phyloP scores from a whole-genome alignment of 1,140 invertebrate genomes.

The Tribolium madens region DNA sequence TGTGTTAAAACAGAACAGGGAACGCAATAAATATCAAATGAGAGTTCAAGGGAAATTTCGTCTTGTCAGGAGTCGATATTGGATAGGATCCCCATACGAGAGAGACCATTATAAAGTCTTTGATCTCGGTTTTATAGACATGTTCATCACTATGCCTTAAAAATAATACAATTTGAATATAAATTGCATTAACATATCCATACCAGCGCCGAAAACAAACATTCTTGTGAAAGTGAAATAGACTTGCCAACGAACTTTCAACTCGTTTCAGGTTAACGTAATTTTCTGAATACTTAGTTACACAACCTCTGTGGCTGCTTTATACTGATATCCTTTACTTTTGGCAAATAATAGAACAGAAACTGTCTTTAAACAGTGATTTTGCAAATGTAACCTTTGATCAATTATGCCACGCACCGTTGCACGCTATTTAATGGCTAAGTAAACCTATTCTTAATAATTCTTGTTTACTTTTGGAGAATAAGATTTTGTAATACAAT shows the following conservation, averaged over 20 bases:
- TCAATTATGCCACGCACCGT: not conserved
- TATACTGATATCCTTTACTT: not conserved
- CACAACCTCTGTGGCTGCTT: not conserved
- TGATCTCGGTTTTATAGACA: slow-evolving; percentile 42
- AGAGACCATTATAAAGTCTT: slow-evolving; percentile 37
- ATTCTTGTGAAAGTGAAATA: slow-evolving; percentile 4
- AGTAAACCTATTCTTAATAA: too few relatives aligned
- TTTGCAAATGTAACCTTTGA: not conserved
- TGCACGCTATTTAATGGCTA: too few relatives aligned
- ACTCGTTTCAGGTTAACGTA: not conserved
- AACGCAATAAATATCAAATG: slow-evolving; percentile 29
- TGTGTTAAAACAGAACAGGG: slow-evolving; percentile 33
- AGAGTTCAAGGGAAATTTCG: slow-evolving; percentile 35
- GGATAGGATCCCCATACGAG: slow-evolving; percentile 21
- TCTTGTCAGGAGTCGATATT: slow-evolving; percentile 25
- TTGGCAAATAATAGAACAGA: not conserved
- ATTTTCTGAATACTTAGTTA: not conserved
- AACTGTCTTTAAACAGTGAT: not conserved
- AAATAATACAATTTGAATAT: slow-evolving; percentile 45
- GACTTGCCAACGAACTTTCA: slow-evolving; percentile 11
- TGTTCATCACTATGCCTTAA: slow-evolving; percentile 36
- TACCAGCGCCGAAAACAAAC: slow-evolving; percentile 21
- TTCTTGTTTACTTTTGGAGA: too few relatives aligned
- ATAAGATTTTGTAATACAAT: too few relatives aligned
- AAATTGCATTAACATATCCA: slow-evolving; percentile 41